Evolutionary conservation across 1,140 invertebrate species (phyloP), one percentile per base, ranked within the genome.

Genomic region (Cepaea nemoralis): DNA sequence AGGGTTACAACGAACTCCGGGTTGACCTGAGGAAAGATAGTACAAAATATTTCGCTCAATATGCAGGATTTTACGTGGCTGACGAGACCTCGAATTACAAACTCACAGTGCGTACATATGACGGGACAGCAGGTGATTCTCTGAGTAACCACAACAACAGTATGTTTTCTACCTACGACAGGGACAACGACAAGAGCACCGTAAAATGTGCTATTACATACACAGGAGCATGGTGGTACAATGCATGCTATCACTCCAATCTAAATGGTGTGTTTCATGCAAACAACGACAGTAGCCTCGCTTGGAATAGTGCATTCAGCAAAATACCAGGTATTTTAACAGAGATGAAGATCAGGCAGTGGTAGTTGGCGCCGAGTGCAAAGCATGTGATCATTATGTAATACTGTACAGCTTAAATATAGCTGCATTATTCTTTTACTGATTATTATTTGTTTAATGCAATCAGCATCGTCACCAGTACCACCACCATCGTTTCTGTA

Each of bases 301-400:
- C 24, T 6, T 66, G 63, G 63, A 66, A 33, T 10, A 33, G 31
- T 66, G 8, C 27, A 12, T 10, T 12, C 63, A 12, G 27, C 24
- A 10, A 12, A 12, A 27, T 27, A n/a, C 10, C 24, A n/a, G 6
- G 12, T 6, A 66, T n/a, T 33, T 8, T 27, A 10, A 66, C 63
- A 66, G 63, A 66, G 31, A 66, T 66, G 63, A 66, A 66, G 31
- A 27, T 66, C 31, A 66, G 63, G 27, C 63, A 48, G n/a, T n/a
- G n/a, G n/a, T n/a, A n/a, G n/a, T n/a, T n/a, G n/a, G n/a, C n/a
- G n/a, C n/a, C n/a, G n/a, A n/a, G n/a, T n/a, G n/a, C n/a, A n/a
- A n/a, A n/a, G n/a, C n/a, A n/a, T n/a, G n/a, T n/a, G n/a, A n/a
- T n/a, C n/a, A n/a, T n/a, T n/a, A n/a, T n/a, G n/a, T n/a, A n/a